Evolutionary conservation across 2,113 vertebrate genomes (phyloP).

Genomic region (Gadus macrocephalus): DNA sequence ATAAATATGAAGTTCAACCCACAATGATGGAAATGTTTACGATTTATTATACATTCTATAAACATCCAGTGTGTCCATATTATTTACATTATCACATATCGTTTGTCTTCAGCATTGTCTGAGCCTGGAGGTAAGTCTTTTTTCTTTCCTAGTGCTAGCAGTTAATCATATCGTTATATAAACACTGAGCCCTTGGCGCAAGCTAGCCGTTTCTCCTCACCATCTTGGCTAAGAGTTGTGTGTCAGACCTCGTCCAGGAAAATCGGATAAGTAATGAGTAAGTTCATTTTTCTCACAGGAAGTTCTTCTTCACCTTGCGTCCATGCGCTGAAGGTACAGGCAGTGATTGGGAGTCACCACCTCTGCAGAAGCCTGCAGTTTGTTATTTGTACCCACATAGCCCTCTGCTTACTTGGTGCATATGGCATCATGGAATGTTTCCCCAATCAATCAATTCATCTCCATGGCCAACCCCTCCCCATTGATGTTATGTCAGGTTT

Average conservation of each 20-base stretch:
- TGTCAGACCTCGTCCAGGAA: background rate
- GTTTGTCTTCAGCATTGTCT: no score
- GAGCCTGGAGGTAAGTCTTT: no score
- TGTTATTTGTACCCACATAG: slow-evolving; percentile 12
- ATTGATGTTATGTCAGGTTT: slow-evolving; percentile 46
- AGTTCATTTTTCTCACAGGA: background rate
- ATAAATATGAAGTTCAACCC: background rate
- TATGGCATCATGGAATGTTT: slow-evolving; percentile 57
- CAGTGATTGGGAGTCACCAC: background rate
- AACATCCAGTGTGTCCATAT: no score
- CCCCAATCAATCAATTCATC: slow-evolving; percentile 40
- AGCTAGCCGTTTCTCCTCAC: background rate
- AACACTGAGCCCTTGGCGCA: background rate
- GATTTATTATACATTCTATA: no score
- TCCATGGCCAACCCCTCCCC: slow-evolving; percentile 19
- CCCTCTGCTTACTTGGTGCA: slow-evolving; percentile 23
- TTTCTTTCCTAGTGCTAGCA: no score
- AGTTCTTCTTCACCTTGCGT: background rate
- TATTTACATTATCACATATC: no score
- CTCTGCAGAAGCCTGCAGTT: background rate
- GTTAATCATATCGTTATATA: no score
- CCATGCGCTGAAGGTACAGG: background rate
- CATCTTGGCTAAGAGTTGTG: background rate
- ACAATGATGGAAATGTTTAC: background rate
- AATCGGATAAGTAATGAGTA: background rate